Base-by-base conservation (phyloP, 2,888 invertebrate species). In the Amphiduros pacificus region DNA sequence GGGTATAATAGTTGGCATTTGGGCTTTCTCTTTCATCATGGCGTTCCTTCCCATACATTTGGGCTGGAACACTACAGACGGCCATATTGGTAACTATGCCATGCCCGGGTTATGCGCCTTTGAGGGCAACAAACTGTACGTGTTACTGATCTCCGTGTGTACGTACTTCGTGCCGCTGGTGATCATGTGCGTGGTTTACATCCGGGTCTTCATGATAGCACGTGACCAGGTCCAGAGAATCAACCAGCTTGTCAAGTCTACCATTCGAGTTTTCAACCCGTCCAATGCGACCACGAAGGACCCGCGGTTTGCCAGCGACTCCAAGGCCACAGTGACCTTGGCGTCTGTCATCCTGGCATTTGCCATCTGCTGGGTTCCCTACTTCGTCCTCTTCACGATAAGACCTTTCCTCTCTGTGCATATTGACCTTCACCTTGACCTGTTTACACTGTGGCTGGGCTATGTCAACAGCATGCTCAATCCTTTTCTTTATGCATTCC, bases 141-240 rank as follows among this genome's bases (percentile, higher is more conserved):
- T 57, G 22, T 28, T 61, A n/a, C 48, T 63, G 1, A 54, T 63
- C 2, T 51, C 60, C 2, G 44, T 63, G 2, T 56, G 56, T n/a
- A 63, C 63, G 14, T 63, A 63, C 44, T 63, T 63, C 28, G 41
- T 52, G 17, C 63, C 63, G 5, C 61, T 63, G 2, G 52, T 63
- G 17, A 55, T 63, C 22, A 63, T 63, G 63, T 63, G 63, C 48
- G 61, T 49, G 2, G 63, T 63, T 9, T 63, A 63, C 31, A 41
- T 52, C 22, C 31, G 48, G 49, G 61, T 63, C 4, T 63, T 56
- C 54, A 50, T 50, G 3, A 56, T 63, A 6, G 61, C 63, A 1
- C 27, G 51, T 3, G 36, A 56, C 14, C 63, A 63, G 29, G 63
- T 62, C 2, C 52, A 61, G 32, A 26, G 54, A 22, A 61, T 61